Conservation (phyloP, 1,140 invertebrate species). For the Heliconius nattereri region DNA sequence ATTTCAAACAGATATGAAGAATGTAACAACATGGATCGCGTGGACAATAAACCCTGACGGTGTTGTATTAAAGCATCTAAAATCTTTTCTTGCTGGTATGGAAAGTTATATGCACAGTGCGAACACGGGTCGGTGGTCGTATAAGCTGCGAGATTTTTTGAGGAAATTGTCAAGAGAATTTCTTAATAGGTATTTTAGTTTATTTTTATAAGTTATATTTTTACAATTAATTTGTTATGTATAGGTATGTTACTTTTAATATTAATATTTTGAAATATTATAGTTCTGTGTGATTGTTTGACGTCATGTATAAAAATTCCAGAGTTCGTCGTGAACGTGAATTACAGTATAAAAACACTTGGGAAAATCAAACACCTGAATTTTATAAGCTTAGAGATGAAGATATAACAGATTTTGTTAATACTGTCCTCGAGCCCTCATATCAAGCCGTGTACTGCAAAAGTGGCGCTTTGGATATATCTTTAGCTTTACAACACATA, state of each 20-base stretch:
- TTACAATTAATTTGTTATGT: neutral
- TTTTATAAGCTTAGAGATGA: constrained; percentile 88
- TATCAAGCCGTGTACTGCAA: constrained; percentile 90
- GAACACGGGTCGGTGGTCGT: constrained; percentile 90
- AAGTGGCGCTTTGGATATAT: constrained; percentile 84
- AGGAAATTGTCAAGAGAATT: constrained; percentile 81
- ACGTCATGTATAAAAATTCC: constrained; percentile 26
- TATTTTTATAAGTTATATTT: too few species aligned
- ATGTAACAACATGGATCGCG: constrained; percentile 87
- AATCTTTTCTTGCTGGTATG: constrained; percentile 90
- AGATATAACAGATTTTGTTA: constrained; percentile 92
- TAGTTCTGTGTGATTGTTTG: too few species aligned
- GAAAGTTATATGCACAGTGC: constrained; percentile 96
- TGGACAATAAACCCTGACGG: constrained; percentile 83
- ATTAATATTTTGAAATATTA: too few species aligned
- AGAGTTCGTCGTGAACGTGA: constrained; percentile 75
- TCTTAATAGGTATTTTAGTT: constrained; percentile 56
- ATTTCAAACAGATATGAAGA: constrained; percentile 74
- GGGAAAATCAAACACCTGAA: constrained; percentile 87
- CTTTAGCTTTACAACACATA: constrained; percentile 87
- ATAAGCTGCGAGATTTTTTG: constrained; percentile 84
- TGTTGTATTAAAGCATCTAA: constrained; percentile 87
- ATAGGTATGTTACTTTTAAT: neutral
- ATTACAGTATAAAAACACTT: constrained; percentile 76
- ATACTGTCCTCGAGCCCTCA: constrained; percentile 85